Conservation (phyloP, 1,140 invertebrate genomes). For the Portunus trituberculatus region DNA sequence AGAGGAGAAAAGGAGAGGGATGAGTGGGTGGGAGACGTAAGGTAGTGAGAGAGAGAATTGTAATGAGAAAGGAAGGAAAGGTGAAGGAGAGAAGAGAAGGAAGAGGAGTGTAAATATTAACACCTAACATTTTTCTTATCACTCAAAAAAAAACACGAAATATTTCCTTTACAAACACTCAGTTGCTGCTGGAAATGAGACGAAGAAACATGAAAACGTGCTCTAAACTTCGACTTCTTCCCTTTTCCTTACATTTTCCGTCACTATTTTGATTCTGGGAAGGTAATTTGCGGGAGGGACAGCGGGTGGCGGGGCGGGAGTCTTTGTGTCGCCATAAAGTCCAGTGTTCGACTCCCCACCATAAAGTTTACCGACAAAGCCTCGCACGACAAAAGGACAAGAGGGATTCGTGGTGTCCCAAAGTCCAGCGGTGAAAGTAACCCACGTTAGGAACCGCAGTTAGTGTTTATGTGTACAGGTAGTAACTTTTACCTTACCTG, state of each 20-base stretch:
- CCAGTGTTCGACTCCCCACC: background rate
- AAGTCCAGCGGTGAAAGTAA: background rate
- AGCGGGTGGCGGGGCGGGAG: background rate
- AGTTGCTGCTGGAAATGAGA: background rate
- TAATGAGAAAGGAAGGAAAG: too few species aligned
- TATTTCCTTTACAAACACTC: background rate
- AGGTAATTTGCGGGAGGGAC: background rate
- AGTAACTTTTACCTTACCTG: conserved; percentile 4
- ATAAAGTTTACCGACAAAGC: background rate
- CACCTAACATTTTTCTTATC: too few species aligned
- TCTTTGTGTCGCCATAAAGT: background rate
- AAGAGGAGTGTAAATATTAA: too few species aligned
- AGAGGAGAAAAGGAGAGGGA: too few species aligned
- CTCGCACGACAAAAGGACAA: background rate
- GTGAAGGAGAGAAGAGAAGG: too few species aligned
- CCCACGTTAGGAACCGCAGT: background rate
- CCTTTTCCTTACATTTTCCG: background rate
- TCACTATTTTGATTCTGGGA: background rate
- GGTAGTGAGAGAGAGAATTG: too few species aligned
- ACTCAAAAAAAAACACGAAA: background rate
- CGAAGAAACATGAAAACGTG: background rate
- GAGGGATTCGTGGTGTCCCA: background rate
- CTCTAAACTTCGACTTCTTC: too few species aligned
- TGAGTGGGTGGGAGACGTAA: too few species aligned
- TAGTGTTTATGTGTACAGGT: background rate